Percentiles rank a stretch among this genome's conserved stretches.
These are phyloP conservation scores for Tridacna crocea DNA, from an alignment of 2,888 invertebrate genomes.

Conservation along the genomic window DNA sequence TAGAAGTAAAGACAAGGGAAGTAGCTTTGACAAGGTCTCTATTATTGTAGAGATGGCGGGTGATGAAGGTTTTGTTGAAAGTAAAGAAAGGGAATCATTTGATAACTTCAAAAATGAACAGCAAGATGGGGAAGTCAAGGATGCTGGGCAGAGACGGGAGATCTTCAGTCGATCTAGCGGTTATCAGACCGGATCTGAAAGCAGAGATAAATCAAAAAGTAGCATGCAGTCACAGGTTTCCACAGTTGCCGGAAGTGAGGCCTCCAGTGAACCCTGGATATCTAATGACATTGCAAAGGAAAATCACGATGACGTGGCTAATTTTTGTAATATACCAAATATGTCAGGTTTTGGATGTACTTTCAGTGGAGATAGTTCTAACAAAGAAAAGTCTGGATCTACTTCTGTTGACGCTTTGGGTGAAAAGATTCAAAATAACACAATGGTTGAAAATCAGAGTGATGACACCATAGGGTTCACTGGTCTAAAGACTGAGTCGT, in stretches of 20 bases:
- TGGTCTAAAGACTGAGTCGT: constrained; percentile 17
- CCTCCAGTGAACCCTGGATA: constrained; percentile 2
- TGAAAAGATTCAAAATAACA: background rate
- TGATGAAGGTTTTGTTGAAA: constrained; percentile 15
- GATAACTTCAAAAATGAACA: background rate
- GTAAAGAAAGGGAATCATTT: background rate
- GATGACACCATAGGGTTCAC: background rate
- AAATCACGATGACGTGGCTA: background rate
- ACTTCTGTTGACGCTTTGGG: too few relatives aligned
- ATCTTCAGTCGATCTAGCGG: constrained; percentile 15
- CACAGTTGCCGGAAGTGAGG: background rate
- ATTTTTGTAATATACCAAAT: background rate
- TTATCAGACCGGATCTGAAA: constrained; percentile 12
- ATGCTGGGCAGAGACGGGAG: background rate
- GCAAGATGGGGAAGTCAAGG: background rate
- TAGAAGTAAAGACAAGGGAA: background rate
- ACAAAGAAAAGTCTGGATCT: too few relatives aligned
- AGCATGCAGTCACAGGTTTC: constrained; percentile 12
- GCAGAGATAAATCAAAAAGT: constrained; percentile 5
- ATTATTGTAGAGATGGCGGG: background rate
- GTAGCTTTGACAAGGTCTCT: background rate
- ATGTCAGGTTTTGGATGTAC: background rate
- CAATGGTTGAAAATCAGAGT: background rate
- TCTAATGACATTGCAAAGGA: background rate
- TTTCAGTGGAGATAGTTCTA: background rate